Evolutionary conservation across 2,113 vertebrate genomes (phyloP), one percentile per base, ranked within the genome.

Genomic region (Clarias gariepinus): DNA sequence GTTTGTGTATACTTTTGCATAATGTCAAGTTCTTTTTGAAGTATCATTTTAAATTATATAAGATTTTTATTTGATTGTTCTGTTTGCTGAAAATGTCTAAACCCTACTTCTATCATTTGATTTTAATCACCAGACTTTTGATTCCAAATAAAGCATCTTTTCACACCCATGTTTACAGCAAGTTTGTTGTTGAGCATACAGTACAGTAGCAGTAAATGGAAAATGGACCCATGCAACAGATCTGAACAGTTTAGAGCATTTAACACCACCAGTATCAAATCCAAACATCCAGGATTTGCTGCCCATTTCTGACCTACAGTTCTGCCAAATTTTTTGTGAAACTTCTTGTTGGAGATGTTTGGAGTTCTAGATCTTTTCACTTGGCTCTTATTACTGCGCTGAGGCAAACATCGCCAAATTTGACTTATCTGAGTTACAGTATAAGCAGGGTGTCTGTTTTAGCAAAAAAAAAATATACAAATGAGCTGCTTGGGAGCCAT

Each of bases 81-180:
- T 55, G 68, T 60, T 84, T 60, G 25, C 8, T 52, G 7, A 12
- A 19, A 28, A 21, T 47, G 30, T 47, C 53, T 83, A 11, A 52
- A 53, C 68, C 53, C 47, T 83, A 52, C 23, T 47, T 76, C n/a
- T 76, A 12, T 86, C 16, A 18, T 64, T 82, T 21, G 18, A 18
- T 60, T 57, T 85, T 69, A 3, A 33, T 28, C 8, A 13, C 41
- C 41, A 66, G 76, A 28, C 8, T 83, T 82, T 82, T 47, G 80
- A 82, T 64, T 85, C 73, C 55, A 18, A 87, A 87, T 87, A 87
- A 87, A 87, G 68, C 12, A 18, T 87, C 79, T 63, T 61, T 47
- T 36, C 58, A 81, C 57, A 61, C 19, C 23, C 21, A 7, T 12
- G 57, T 7, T 30, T 33, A 21, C 16, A 21, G 28, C 3, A 52